Base-by-base conservation (phyloP, 2,797 vertebrate genomes). In the Picus viridis region DNA sequence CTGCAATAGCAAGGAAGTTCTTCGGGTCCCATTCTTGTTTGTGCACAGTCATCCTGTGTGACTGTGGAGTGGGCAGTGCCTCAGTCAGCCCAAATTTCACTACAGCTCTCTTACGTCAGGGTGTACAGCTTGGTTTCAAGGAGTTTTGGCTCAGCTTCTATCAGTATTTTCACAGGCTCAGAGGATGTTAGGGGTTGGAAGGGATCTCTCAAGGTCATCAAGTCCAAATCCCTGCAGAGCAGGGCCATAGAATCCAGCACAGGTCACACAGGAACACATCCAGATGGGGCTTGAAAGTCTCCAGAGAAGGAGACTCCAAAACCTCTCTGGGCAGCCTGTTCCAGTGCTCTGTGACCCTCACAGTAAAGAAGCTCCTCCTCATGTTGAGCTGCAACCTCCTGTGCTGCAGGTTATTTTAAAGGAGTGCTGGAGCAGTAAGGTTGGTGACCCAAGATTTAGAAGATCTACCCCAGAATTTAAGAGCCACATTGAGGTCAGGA, bases 1-100 rank as follows among this genome's bases (percentile, higher is more conserved):
- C 73, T 73, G 77, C 26, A 58, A 26, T 10, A 1, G 10, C 29
- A 2, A 13, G 74, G 61, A 16, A 29, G 27, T n/a, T 18, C 77
- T 72, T 18, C 41, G 56, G 72, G 41, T 43, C 14, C 6, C 23
- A 3, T 29, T 79, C 19, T 15, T n/a, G 9, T 12, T 39, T 5
- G 65, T 27, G 32, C 34, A 17, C 2, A 81, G 24, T 23, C 36
- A 64, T 16, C 24, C 76, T 27, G 34, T 2, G 6, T 1, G 2
- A 23, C 67, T 47, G n/a, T 23, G 22, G 1, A 1, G 0, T 2
- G 32, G 29, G 6, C 12, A 49, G 29, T 2, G 10, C 59, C 88
- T 53, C 41, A 30, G 22, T 24, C 16, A 16, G 17, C 27, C 68
- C 32, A 27, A 16, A 8, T 58, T 56, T 18, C 47, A 23, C 13